These are phyloP conservation scores for Deladenus siricidicola DNA, from an alignment of 2,888 invertebrate species.

Conservation along the genomic window DNA sequence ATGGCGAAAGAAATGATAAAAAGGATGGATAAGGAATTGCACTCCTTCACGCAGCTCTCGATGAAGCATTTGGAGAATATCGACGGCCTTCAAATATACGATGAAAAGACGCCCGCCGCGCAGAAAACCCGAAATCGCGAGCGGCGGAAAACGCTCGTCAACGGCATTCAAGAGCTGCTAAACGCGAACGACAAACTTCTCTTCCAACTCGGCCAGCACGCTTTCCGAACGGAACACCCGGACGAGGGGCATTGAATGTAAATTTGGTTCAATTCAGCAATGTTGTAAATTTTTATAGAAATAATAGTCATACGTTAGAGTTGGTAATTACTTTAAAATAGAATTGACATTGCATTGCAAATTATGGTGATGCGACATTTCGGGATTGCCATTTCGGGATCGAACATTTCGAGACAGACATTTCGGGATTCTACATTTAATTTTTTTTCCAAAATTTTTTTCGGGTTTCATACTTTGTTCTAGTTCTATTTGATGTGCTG, in stretches of 20 bases:
- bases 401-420: no score
- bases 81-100: slow-evolving; percentile 40
- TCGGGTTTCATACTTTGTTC: no score
- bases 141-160: slow-evolving; percentile 41
- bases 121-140: slow-evolving; percentile 43
- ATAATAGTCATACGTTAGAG: not conserved
- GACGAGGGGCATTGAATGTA: slow-evolving; percentile 13
- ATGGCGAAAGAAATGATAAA: slow-evolving; percentile 40
- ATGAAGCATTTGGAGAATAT: slow-evolving; percentile 43
- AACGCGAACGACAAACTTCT: slow-evolving; percentile 41
- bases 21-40: slow-evolving; percentile 38
- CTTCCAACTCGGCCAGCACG: slow-evolving; percentile 24
- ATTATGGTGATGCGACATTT: no score
- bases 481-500: no score
- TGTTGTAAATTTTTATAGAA: not conserved
- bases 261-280: not conserved
- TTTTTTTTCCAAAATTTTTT: no score
- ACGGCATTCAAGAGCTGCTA: slow-evolving; percentile 41
- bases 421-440: no score
- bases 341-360: no score
- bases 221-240: slow-evolving; percentile 16
- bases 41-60: slow-evolving; percentile 35
- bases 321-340: no score
- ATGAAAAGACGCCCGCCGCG: slow-evolving; percentile 33
- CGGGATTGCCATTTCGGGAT: no score